These are phyloP conservation scores for Arrhamphus sclerolepis DNA, from an alignment of 2,797 vertebrate species.

Conservation along the genomic window DNA sequence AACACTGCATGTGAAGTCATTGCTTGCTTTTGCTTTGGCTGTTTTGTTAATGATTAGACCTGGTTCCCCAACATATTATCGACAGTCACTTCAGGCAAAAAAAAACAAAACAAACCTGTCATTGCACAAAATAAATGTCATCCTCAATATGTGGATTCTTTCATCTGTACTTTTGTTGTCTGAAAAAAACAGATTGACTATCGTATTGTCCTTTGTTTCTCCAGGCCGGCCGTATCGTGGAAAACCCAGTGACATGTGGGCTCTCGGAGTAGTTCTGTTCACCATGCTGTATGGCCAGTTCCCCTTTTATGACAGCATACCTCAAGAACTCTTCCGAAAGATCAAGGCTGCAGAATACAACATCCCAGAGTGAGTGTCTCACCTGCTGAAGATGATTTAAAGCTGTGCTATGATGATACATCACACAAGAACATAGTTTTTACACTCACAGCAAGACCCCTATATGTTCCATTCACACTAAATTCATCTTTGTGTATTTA, in stretches of 20 bases:
- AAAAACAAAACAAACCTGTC: no score
- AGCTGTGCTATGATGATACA: not conserved
- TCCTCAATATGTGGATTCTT: not conserved
- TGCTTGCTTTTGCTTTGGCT: slow-evolving; percentile 31
- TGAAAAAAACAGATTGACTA: not conserved
- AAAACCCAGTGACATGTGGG: slow-evolving; percentile 99
- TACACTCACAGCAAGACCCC: not conserved
- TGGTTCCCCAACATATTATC: slow-evolving; percentile 11
- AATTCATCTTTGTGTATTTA: not conserved
- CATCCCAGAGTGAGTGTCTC: slow-evolving; percentile 93
- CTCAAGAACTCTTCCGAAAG: slow-evolving; percentile 99
- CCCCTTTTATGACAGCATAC: slow-evolving; percentile 99
- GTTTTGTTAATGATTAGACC: slow-evolving; percentile 48
- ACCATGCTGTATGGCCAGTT: slow-evolving; percentile 99
- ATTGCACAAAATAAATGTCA: slow-evolving; percentile 16
- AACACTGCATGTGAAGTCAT: slow-evolving; percentile 9
- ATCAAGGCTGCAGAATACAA: slow-evolving; percentile 99
- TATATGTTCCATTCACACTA: not conserved
- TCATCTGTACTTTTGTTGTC: not conserved
- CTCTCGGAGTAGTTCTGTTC: slow-evolving; percentile 96
- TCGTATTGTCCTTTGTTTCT: not conserved
- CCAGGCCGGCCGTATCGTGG: slow-evolving; percentile 95
- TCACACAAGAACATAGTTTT: not conserved
- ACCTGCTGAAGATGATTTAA: not conserved
- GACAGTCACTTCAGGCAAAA: slow-evolving; percentile 24